Evolutionary conservation across 2,113 vertebrate genomes (phyloP).

Genomic region (Rhea pennata): DNA sequence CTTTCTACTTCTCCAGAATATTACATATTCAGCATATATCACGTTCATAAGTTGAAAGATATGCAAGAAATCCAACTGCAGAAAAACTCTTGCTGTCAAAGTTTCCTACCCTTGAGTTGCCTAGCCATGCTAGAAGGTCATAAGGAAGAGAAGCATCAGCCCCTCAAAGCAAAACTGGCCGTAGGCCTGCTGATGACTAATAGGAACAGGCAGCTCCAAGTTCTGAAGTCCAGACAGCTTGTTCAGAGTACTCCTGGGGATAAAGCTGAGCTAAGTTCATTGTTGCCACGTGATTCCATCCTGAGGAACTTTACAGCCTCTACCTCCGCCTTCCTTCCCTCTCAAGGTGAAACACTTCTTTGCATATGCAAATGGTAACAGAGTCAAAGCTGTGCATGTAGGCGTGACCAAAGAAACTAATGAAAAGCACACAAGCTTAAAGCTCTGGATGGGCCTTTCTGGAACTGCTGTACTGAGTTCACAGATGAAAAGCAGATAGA

Average conservation of each 20-base stretch:
- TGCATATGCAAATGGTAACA: neutral
- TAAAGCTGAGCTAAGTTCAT: neutral
- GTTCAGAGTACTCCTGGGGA: neutral
- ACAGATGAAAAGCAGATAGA: neutral
- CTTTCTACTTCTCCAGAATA: neutral
- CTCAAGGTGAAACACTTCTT: neutral
- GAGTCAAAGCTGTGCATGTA: rapidly evolving
- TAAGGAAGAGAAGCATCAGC: neutral
- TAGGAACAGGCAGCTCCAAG: neutral
- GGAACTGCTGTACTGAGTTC: neutral
- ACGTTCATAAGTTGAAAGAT: neutral
- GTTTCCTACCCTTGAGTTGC: neutral
- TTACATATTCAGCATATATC: neutral
- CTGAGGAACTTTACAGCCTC: neutral
- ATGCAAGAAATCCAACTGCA: neutral
- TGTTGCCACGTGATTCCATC: neutral
- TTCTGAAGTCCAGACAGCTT: neutral
- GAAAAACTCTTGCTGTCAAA: neutral
- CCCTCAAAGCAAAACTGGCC: neutral
- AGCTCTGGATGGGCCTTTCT: neutral
- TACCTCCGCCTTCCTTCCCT: neutral
- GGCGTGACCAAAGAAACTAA: neutral
- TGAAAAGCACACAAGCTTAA: neutral
- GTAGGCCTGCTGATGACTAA: neutral
- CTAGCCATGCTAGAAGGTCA: neutral